phyloP scores from a whole-genome alignment of 2,113 vertebrate genomes.

The Ovis aries region ARS-UI_Ramb_v3.0 NC_056079.1:7687001-7687500 shows the following conservation, averaged over 20 bases:
- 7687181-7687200: constrained; percentile 39
- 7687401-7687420: not conserved
- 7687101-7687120: constrained; percentile 46
- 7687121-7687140: not conserved
- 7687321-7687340: not conserved
- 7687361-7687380: not conserved
- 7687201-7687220: not conserved
- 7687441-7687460: not conserved
- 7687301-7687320: not conserved
- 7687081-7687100: constrained; percentile 14
- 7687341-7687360: not conserved
- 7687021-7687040: constrained; percentile 43
- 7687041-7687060: constrained; percentile 40
- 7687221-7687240: constrained; percentile 3
- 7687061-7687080: constrained; percentile 30
- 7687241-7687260: not conserved
- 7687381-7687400: not conserved
- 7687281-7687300: not conserved
- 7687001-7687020: constrained; percentile 48
- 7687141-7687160: constrained; percentile 10
- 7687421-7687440: not conserved
- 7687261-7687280: not conserved
- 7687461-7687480: not conserved
- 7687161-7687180: constrained; percentile 31
- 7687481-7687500: not conserved